Percentiles rank a stretch among this genome's conserved stretches.
These are phyloP conservation scores for Channa argus DNA, from an alignment of 2,113 vertebrate genomes.

Conservation along the genomic window DNA sequence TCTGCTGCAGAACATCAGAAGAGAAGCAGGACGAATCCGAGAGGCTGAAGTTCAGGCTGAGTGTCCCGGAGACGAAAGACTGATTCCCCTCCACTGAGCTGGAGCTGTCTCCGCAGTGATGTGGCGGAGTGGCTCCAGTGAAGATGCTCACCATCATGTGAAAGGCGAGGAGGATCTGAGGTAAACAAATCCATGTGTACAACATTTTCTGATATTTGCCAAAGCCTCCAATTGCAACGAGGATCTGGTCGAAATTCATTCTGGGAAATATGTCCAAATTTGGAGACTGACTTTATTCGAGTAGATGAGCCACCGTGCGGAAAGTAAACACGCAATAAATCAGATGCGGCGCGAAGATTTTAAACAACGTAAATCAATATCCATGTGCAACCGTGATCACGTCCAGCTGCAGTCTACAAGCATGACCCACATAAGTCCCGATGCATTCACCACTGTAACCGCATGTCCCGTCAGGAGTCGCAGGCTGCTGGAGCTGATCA, in stretches of 20 bases:
- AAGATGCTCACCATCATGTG: slow-evolving; percentile 85
- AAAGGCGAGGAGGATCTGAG: slow-evolving; percentile 79
- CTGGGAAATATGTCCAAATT: not conserved
- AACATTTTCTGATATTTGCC: slow-evolving; percentile 81
- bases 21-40: slow-evolving; percentile 49
- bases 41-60: slow-evolving; percentile 61
- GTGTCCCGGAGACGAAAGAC: not conserved
- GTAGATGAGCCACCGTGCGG: not conserved
- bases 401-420: not conserved
- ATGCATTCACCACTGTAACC: too few species aligned
- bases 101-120: slow-evolving; percentile 64
- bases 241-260: slow-evolving; percentile 83
- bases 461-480: too few species aligned
- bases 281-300: not conserved
- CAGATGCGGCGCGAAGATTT: not conserved
- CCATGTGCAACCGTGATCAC: not conserved
- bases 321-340: not conserved
- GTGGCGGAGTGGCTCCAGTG: slow-evolving; percentile 77
- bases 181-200: slow-evolving; percentile 83
- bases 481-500: too few species aligned
- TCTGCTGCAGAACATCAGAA: not conserved
- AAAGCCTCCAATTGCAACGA: slow-evolving; percentile 78
- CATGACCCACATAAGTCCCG: not conserved
- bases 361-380: slow-evolving; percentile 8
- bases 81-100: slow-evolving; percentile 23